phyloP scores from a whole-genome alignment of 2,797 vertebrate genomes.

The Sandelia bainsii region DNA sequence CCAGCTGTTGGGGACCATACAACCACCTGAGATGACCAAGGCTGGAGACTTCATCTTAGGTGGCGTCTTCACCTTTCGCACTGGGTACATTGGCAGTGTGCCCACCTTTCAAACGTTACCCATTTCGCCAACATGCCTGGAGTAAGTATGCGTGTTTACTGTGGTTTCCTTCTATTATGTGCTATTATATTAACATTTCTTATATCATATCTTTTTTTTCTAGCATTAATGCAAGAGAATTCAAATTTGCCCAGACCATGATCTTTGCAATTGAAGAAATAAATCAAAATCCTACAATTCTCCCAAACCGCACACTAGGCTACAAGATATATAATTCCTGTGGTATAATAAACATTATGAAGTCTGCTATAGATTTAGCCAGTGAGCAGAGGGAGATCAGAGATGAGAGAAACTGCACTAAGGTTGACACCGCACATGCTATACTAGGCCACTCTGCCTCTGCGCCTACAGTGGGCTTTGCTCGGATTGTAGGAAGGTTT shows the following conservation, averaged over 20 bases:
- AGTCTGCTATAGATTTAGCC: conserved; percentile 71
- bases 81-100: conserved; percentile 51
- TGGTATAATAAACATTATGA: conserved; percentile 76
- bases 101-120: conserved; percentile 69
- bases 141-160: conserved; percentile 62
- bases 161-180: background rate
- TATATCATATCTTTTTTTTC: background rate
- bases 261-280: conserved; percentile 85
- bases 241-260: conserved; percentile 83
- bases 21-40: conserved; percentile 67
- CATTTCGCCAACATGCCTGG: conserved; percentile 57
- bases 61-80: conserved; percentile 80
- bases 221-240: conserved; percentile 85
- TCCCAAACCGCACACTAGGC: conserved; percentile 77
- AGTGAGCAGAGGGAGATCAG: conserved; percentile 53
- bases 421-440: conserved; percentile 74
- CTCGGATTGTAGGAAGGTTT: conserved; percentile 80
- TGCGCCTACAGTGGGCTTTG: conserved; percentile 82
- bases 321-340: conserved; percentile 82
- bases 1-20: conserved; percentile 38
- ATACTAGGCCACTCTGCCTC: conserved; percentile 86
- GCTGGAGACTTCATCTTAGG: conserved; percentile 77
- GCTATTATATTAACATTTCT: background rate
- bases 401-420: conserved; percentile 68
- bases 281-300: conserved; percentile 80